These are phyloP conservation scores for Dendrophyllia cribrosa DNA, from an alignment of 64 coral and sea anemone genomes.

Conservation along the genomic window DNA sequence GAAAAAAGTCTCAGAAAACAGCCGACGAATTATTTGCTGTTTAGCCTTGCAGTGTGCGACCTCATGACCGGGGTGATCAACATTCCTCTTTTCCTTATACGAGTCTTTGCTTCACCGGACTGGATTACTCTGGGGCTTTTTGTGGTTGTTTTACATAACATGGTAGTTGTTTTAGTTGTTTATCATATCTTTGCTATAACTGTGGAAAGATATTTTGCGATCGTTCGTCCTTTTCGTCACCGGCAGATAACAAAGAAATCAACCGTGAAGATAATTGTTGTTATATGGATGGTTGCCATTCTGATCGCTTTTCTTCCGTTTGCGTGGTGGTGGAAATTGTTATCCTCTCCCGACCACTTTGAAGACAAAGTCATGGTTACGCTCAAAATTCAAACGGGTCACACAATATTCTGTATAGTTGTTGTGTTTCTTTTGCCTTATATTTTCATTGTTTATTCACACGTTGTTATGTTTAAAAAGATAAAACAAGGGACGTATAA, in stretches of 20 bases:
- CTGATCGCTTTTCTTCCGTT: neutral
- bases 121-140: neutral
- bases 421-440: slow-evolving; percentile 55
- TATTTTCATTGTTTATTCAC: slow-evolving; percentile 50
- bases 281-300: slow-evolving; percentile 20
- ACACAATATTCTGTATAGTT: slow-evolving; percentile 51
- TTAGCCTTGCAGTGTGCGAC: slow-evolving; percentile 69
- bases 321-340: neutral
- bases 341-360: neutral
- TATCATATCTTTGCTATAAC: slow-evolving; percentile 50
- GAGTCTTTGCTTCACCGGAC: neutral
- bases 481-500: neutral
- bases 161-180: slow-evolving; percentile 2
- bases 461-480: slow-evolving; percentile 33
- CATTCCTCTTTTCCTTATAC: slow-evolving; percentile 9
- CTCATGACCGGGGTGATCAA: slow-evolving; percentile 64
- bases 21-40: slow-evolving; percentile 69
- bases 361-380: neutral
- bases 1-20: slow-evolving; percentile 36
- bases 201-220: slow-evolving; percentile 47
- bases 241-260: slow-evolving; percentile 34
- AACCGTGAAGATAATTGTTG: neutral
- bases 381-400: slow-evolving; percentile 9
- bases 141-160: neutral
- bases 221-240: slow-evolving; percentile 39